Conservation (phyloP, 2,113 vertebrate genomes). For the Pelecanus crispus region DNA sequence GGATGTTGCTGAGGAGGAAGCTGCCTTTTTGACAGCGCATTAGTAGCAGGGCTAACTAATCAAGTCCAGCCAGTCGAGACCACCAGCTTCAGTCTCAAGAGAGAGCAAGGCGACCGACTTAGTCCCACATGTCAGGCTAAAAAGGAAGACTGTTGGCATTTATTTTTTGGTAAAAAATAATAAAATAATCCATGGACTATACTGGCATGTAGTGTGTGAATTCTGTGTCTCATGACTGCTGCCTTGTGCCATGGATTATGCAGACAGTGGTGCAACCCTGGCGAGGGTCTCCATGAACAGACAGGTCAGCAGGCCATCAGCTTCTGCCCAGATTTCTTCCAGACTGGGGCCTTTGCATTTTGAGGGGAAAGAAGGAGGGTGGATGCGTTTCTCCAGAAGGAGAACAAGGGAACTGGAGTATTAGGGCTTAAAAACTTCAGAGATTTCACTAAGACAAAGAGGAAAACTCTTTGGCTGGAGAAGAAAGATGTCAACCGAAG, state of each 20-base stretch:
- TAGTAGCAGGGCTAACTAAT: neutral
- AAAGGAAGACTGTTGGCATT: neutral
- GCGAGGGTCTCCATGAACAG: neutral
- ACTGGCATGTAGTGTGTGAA: neutral
- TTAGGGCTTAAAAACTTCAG: neutral
- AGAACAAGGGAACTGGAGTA: neutral
- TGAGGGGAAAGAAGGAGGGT: neutral
- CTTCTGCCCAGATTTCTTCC: neutral
- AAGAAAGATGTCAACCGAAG: neutral
- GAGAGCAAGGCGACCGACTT: neutral
- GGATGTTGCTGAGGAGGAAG: neutral
- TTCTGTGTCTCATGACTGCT: neutral
- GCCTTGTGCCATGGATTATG: neutral
- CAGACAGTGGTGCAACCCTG: neutral
- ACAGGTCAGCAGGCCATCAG: fast-evolving
- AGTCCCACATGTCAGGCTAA: neutral
- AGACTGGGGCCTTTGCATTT: neutral
- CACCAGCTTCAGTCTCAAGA: neutral
- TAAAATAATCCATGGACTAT: neutral
- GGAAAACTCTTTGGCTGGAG: neutral
- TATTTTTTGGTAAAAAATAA: neutral
- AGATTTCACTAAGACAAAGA: neutral
- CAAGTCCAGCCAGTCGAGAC: neutral
- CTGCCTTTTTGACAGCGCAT: neutral
- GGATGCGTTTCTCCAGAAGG: neutral